Base-by-base conservation (phyloP, 2,113 vertebrate genomes). In the Eonycteris spelaea region DNA sequence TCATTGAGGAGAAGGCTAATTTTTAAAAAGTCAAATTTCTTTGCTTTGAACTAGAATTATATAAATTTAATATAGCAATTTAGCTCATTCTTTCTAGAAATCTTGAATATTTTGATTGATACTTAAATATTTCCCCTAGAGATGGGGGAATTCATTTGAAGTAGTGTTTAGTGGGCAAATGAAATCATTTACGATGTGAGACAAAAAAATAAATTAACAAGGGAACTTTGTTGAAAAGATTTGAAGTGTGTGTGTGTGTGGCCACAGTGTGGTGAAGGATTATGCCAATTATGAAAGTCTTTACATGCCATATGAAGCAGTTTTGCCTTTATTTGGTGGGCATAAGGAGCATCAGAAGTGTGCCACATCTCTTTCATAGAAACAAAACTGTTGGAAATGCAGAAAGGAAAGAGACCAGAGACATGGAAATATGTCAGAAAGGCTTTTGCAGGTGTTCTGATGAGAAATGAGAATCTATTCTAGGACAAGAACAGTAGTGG, bases 41-140 rank as follows among this genome's bases (percentile, higher is more conserved):
- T 85, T n/a, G 48, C 61, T 94, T 94, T 94, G 85, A 87, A 10
- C 6, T 79, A 21, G 75, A 90, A 67, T 75, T 75, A 18, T 63
- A 43, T 71, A 83, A 65, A 40, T n/a, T 67, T 96, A 77, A 77
- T 51, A 18, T 85, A 75, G 30, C 45, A 75, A 85, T 90, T 26
- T 48, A 77, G 28, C 84, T 82, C 16, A 30, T 92, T 70, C 33
- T 95, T 70, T 53, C 35, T 14, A 75, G 53, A 94, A 80, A 92
- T 70, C 21, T 67, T 84, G 51, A 79, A 38, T 86, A 70, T 63
- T 93, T 95, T 89, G 67, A 57, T 88, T 91, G 35, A 28, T 68
- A 45, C 51, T 88, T 85, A 90, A 74, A 43, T 95, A 68, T 86
- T 96, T 83, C 38, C 77, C 75, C n/a, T 83, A 61, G 75, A 96